Conservation (phyloP, 2,797 vertebrate species). For the Catostomus latipinnis region DNA sequence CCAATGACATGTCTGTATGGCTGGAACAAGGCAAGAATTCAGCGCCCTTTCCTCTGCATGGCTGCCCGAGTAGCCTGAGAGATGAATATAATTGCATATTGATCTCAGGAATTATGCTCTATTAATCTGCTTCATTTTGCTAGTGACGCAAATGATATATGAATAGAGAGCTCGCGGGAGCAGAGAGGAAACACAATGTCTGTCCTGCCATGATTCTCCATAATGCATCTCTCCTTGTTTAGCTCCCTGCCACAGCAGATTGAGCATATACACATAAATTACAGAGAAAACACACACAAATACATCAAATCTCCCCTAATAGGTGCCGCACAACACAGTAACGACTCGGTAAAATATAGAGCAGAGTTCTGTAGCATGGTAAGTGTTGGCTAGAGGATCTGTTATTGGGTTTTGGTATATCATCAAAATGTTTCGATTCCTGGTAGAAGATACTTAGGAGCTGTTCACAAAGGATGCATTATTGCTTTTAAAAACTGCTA, state of each 20-base stretch:
- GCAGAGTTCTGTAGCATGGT: not conserved
- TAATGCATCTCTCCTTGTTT: constrained; percentile 45
- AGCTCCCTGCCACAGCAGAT: constrained; percentile 48
- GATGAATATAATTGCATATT: constrained; percentile 67
- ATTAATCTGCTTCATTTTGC: constrained; percentile 61
- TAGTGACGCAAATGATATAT: constrained; percentile 47
- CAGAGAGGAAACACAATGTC: constrained; percentile 43
- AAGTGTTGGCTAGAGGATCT: not conserved
- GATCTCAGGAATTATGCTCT: constrained; percentile 64
- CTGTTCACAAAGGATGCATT: too few species aligned
- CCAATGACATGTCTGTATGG: constrained; percentile 30
- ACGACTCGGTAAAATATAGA: constrained; percentile 10
- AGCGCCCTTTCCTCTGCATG: constrained; percentile 41
- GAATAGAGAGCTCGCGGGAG: constrained; percentile 51
- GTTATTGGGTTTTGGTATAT: constrained; percentile 18
- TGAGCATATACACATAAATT: constrained; percentile 49
- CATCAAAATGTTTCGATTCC: constrained; percentile 43
- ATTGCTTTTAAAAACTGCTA: too few species aligned
- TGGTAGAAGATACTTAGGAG: not conserved
- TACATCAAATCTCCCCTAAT: constrained; percentile 34
- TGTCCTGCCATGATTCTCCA: constrained; percentile 43
- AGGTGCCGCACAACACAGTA: constrained; percentile 26
- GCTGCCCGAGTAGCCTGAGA: constrained; percentile 53
- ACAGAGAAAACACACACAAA: constrained; percentile 17
- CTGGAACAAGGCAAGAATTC: constrained; percentile 36